Conservation (phyloP, 35 echinoderm and acorn worm genomes). For the Strongylocentrotus purpuratus region DNA sequence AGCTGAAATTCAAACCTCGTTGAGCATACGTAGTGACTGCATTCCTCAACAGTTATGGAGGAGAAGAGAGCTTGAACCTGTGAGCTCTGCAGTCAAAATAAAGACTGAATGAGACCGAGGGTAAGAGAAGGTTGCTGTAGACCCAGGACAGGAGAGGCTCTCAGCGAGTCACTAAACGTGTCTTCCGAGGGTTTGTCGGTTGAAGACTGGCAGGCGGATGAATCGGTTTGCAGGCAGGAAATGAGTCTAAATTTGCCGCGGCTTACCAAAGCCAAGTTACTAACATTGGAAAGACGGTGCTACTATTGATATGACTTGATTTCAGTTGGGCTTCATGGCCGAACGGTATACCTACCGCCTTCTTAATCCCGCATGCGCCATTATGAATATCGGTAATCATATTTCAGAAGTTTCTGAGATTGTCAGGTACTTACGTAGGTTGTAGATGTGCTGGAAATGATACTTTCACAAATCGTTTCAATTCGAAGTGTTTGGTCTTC, state of each 20-base stretch:
- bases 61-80: neutral
- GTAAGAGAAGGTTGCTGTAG: neutral
- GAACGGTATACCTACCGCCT: neutral
- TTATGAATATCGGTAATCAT: neutral
- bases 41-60: neutral
- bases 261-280: conserved; percentile 17
- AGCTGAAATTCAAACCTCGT: neutral
- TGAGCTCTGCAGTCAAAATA: neutral
- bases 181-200: neutral
- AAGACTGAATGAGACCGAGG: neutral
- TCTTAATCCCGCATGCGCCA: neutral
- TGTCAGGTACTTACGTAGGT: neutral
- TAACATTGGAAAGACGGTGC: conserved; percentile 5
- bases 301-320: conserved; percentile 26
- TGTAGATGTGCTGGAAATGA: neutral
- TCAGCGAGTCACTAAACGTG: neutral
- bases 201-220: conserved; percentile 5
- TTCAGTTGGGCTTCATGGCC: neutral
- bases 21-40: neutral
- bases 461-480: neutral
- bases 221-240: conserved; percentile 23
- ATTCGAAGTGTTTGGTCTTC: too few relatives aligned
- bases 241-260: conserved; percentile 47
- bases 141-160: neutral
- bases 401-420: neutral